Evolutionary conservation across 2,113 vertebrate species (phyloP).

Genomic region (Phaethornis superciliosus): DNA sequence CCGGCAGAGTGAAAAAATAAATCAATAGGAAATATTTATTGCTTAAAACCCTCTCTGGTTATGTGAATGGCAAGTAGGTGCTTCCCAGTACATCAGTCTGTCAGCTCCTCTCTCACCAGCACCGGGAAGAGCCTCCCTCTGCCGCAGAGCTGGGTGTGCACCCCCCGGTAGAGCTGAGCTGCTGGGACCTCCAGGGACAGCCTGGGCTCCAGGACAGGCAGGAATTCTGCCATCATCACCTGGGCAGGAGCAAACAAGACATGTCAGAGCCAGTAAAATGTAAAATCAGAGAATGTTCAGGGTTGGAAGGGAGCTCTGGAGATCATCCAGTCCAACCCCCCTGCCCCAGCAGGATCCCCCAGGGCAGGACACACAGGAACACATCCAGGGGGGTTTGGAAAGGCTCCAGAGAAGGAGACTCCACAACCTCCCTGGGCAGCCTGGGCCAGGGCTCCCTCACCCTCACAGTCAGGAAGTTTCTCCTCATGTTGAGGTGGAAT

Average conservation of each 20-base stretch:
- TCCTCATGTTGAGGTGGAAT: no score
- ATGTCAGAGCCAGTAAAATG: background rate
- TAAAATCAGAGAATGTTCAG: no score
- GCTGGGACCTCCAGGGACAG: background rate
- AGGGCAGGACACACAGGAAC: no score
- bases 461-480: no score
- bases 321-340: no score
- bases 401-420: no score
- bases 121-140: slow-evolving; percentile 83
- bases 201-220: slow-evolving; percentile 69
- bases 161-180: slow-evolving; percentile 72
- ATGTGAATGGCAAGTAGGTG: background rate
- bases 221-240: slow-evolving; percentile 81
- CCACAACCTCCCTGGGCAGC: no score
- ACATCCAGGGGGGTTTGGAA: no score
- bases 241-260: slow-evolving; percentile 56
- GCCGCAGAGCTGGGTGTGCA: slow-evolving; percentile 85
- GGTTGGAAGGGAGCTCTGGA: no score
- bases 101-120: slow-evolving; percentile 81
- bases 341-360: no score
- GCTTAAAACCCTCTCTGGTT: background rate
- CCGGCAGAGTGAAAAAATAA: background rate
- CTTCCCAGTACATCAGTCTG: slow-evolving; percentile 41
- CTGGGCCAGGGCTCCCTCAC: no score
- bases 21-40: slow-evolving; percentile 26